Base-by-base conservation (phyloP, 2,113 vertebrate species). In the Nanorana parkeri region DNA sequence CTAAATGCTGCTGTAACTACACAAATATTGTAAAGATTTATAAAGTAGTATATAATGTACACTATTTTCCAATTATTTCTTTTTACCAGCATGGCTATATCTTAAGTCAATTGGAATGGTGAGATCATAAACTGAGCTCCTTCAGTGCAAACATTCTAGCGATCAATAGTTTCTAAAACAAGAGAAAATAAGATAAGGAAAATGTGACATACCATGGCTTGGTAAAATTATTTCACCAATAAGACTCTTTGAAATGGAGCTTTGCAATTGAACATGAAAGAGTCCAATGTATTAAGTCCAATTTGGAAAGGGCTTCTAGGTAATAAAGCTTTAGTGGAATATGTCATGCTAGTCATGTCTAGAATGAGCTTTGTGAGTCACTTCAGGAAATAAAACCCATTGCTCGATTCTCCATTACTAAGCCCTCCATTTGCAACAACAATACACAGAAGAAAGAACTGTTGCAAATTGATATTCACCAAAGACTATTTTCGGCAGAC, bases 81-180 rank as follows among this genome's bases (percentile, higher is more conserved):
- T 51, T 19, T 71, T 73, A 24, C 54, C 51, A 4, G 8, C 55
- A 11, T 56, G 69, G 10, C 52, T 56, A 20, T 56, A 29, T 56
- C 17, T 73, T 72, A 54, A 55, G 24, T 54, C 54, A 58, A 32
- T 60, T 74, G 69, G 56, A 56, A 56, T 73, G 54, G 26, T 29
- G 29, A 36, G 71, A 58, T 74, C 28, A 74, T 74, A 74, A 58
- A 58, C 71, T 74, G n/a, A 36, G 32, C 58, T 77, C 21, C 58
- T 51, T 77, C 8, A 51, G 55, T 64, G 21, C 16, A 51, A 64
- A 63, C 58, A 77, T 5, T 76, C 17, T 77, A 32, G 32, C 17
- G 36, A 77, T 77, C 75, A 66, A 77, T 77, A 77, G 61, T 77
- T 77, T 77, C 61, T 77, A 65, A 77, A 77, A 66, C 47, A 77